Base-by-base conservation (phyloP, 2,888 invertebrate genomes). In the Xanthorhoe spadicearia region DNA sequence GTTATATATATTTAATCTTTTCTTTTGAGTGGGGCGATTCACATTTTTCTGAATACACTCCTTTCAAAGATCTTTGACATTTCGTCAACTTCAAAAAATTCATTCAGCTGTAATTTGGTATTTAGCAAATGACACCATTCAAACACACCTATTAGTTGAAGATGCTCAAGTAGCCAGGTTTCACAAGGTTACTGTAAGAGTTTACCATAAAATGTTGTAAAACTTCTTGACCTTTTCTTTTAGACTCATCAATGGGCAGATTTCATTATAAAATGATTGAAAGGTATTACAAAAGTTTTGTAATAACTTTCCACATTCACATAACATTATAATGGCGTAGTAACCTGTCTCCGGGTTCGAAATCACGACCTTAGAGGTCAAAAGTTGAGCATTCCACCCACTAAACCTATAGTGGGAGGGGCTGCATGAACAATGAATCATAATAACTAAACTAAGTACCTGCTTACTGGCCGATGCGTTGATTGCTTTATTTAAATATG, bases 341-440 rank as follows among this genome's bases (percentile, higher is more conserved):
- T n/a, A 59, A 50, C 55, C 19, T 59, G 49, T 50, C 54, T 64
- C 50, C 43, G 46, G 50, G 50, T 60, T 54, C 50, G 43, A 55
- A 64, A 60, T 60, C 46, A 55, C 51, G 59, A 55, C 59, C 59
- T 64, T 28, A 43, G 18, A 46, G 59, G 59, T 60, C 50, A 53
- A 7, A 23, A 54, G 38, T 9, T 46, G 10, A 18, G n/a, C 38
- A 49, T 18, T 38, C 48, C 17, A 17, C 32, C 15, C 28, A 17
- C 6, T 48, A 9, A 15, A 48, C 15, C 43, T 46, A 15, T 43
- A 9, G 57, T 57, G 57, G 32, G 48, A 57, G 28, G 28, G 15
- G 49, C 15, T 56, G 23, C 1, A 23, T 0, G 35, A 13, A 60
- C 38, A 43, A 43, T 43, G 38, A 43, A 43, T 43, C 38, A 43